Evolutionary conservation across 2,888 invertebrate genomes (phyloP).

Genomic region (Ferdinandea cuprea): DNA sequence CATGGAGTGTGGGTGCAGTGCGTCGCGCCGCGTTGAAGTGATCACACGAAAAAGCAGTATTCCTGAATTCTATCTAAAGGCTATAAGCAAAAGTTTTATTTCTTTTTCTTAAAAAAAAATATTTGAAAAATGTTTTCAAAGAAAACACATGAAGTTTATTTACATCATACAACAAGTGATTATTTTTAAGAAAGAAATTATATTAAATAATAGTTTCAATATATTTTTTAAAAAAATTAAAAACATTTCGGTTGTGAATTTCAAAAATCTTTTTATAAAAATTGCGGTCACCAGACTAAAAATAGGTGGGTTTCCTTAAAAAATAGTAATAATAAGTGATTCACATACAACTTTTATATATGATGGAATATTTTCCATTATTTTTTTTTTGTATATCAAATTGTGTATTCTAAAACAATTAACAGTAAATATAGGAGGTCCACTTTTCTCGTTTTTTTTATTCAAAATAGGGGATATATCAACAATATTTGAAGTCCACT

Average conservation of each 20-base stretch:
- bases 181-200: neutral
- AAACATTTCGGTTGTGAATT: conserved; percentile 26
- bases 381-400: conserved; percentile 28
- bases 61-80: neutral
- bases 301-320: conserved; percentile 69
- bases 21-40: conserved; percentile 80
- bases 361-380: conserved; percentile 7
- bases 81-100: conserved; percentile 8
- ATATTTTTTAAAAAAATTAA: conserved; percentile 9
- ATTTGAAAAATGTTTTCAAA: neutral
- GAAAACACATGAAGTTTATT: neutral
- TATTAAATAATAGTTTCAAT: neutral
- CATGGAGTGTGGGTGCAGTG: conserved; percentile 83
- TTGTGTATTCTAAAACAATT: conserved; percentile 16
- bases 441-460: conserved; percentile 2
- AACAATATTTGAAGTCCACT: neutral
- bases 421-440: neutral
- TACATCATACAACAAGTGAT: conserved; percentile 4
- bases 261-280: conserved; percentile 41
- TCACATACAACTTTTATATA: conserved; percentile 34
- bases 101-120: neutral
- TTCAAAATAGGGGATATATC: no score
- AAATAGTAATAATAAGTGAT: conserved; percentile 52
- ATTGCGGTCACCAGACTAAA: conserved; percentile 68
- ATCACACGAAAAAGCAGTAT: conserved; percentile 60